A percentile compares a stretch with the other conserved stretches of the same genome.
These are phyloP conservation scores for Branchipolynoe longqiensis DNA, from an alignment of 2,888 invertebrate genomes.

Conservation along the genomic window DNA sequence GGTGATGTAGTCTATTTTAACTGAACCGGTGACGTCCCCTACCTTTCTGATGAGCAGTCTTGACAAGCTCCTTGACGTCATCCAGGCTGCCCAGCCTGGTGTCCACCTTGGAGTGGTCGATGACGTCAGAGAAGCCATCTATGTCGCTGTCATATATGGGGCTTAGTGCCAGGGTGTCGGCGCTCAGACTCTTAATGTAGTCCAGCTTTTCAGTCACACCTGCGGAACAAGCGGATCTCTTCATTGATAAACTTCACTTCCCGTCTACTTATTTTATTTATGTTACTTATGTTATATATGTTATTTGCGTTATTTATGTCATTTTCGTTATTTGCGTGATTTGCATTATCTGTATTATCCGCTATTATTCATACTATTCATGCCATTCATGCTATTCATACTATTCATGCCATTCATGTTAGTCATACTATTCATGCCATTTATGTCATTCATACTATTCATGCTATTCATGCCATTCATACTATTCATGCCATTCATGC, in stretches of 20 bases:
- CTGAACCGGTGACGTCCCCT: constrained; percentile 2
- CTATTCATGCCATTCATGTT: too few species aligned
- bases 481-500: too few species aligned
- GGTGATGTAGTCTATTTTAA: too few species aligned
- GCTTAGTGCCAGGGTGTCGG: constrained; percentile 74
- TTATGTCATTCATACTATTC: too few species aligned
- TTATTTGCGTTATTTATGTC: too few species aligned
- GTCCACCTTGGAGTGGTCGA: constrained; percentile 64
- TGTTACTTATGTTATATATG: too few species aligned
- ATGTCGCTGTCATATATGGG: constrained; percentile 71
- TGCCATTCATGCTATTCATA: too few species aligned
- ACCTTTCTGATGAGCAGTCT: constrained; percentile 64
- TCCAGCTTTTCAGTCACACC: constrained; percentile 74
- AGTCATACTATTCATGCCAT: too few species aligned
- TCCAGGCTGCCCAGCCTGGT: constrained; percentile 59
- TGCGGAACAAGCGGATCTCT: constrained; percentile 59
- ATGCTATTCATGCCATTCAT: too few species aligned
- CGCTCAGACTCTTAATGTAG: constrained; percentile 74
- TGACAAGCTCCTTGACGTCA: constrained; percentile 64
- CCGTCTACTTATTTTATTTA: not conserved
- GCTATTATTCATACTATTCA: too few species aligned
- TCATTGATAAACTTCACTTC: not conserved
- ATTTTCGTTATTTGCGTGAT: too few species aligned
- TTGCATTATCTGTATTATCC: too few species aligned
- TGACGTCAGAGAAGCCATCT: constrained; percentile 67